Conservation (phyloP, 2,113 vertebrate species). For the cattle (Bos taurus) region DNA sequence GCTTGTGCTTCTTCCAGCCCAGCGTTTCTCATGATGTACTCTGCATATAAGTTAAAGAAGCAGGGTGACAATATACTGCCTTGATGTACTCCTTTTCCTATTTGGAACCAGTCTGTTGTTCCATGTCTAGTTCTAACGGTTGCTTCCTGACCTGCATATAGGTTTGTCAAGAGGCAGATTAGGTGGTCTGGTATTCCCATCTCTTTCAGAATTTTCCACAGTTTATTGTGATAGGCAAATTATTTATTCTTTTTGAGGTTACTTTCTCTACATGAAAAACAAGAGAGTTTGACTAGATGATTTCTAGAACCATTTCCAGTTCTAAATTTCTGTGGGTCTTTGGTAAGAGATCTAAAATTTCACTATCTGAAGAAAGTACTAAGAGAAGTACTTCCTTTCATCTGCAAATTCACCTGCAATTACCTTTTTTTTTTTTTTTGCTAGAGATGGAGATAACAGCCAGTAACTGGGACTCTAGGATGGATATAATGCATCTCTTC, state of each 20-base stretch:
- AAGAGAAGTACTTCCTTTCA: not conserved
- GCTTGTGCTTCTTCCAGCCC: too few species aligned
- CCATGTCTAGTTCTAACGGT: too few species aligned
- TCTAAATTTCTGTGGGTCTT: slow-evolving; percentile 2
- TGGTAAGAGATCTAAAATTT: not conserved
- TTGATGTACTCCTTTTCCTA: too few species aligned
- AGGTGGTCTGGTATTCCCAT: too few species aligned
- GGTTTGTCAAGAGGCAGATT: too few species aligned
- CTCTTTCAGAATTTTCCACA: too few species aligned
- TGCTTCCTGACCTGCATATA: too few species aligned
- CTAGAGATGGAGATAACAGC: not conserved
- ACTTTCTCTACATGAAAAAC: not conserved
- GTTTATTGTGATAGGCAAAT: not conserved
- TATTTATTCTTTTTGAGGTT: not conserved
- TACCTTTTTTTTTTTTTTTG: not conserved
- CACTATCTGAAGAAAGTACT: not conserved
- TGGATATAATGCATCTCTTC: not conserved
- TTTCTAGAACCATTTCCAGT: slow-evolving; percentile 7
- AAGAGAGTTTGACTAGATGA: not conserved
- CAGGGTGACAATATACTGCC: too few species aligned
- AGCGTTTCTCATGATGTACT: too few species aligned
- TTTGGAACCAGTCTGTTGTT: too few species aligned
- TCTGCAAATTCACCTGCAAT: not conserved
- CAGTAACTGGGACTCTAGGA: not conserved
- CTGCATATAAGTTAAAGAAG: too few species aligned